Base-by-base conservation (phyloP, 2,888 invertebrate species). In the Palloptera scutellata region DNA sequence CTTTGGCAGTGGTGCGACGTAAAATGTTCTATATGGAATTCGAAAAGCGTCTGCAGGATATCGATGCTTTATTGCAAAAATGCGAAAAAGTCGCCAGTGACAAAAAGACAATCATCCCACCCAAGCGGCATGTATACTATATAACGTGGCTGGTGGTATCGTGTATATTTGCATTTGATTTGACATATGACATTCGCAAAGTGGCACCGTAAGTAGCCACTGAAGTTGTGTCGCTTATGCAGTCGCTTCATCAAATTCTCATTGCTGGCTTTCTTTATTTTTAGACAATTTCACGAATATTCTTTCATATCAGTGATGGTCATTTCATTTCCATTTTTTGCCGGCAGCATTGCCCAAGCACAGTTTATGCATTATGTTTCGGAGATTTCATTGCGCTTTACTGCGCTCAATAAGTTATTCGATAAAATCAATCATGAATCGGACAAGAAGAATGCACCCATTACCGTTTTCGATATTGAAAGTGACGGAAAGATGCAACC, bases 361-460 rank as follows among this genome's bases (percentile, higher is more conserved):
- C 83, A 83, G 74, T 85, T 85, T 71, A 78, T 83, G 63, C 78
- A 79, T 62, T 78, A 80, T 42, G 82, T 85, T 17, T 78, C 81
- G 57, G 76, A 79, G 67, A 81, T 85, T 42, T 81, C 82, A 13
- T 70, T 79, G 60, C 80, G 85, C 53, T 85, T 84, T 70, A 74
- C 75, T 42, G 75, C 76, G 62, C 71, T 85, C 53, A 84, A 84
- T 70, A 75, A 73, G 40, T 72, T 84, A 2, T 78, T 85, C 54
- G 79, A 81, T 66, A 76, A 77, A 66, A 82, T 84, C 67, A 84
- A 80, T 73, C 73, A 77, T 59, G 82, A 84, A 70, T 80, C 80
- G 40, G 77, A 81, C 2, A 77, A 76, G 41, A 80, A 77, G 40
- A 77, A 79, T 70, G 75, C 74, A 0, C 78, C 81, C 0, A 61